A percentile compares a stretch with the other conserved stretches of the same genome.
Evolutionary conservation across 1,140 invertebrate genomes (phyloP).

Genomic region (Bombus haemorrhoidalis): DNA sequence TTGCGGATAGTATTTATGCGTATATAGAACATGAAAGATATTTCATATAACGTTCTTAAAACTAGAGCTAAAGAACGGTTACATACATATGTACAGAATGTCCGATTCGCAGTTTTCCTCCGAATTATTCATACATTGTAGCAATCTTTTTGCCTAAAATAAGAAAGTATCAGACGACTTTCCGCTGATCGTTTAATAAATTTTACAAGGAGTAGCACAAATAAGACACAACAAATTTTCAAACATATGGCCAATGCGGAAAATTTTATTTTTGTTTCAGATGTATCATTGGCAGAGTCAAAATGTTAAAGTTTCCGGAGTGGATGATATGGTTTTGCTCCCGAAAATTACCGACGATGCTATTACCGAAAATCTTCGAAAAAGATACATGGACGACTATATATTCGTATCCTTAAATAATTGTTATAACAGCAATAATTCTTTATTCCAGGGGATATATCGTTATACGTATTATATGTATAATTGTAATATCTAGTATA

Average conservation of each 20-base stretch:
- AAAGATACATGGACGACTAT: conserved; percentile 89
- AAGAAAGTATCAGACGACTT: no score
- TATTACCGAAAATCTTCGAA: conserved; percentile 90
- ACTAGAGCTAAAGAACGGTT: no score
- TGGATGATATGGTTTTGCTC: conserved; percentile 92
- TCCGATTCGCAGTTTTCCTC: no score
- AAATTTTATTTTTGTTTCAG: conserved; percentile 76
- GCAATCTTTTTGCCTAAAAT: no score
- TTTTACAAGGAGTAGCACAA: not conserved
- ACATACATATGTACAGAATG: no score
- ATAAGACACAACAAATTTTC: not conserved
- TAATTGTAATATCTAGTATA: no score
- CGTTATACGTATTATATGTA: no score
- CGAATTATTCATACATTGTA: no score
- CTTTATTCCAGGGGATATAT: not conserved
- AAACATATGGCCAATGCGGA: not conserved
- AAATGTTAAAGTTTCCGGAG: conserved; percentile 89
- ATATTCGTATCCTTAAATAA: conserved; percentile 88
- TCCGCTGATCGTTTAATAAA: no score
- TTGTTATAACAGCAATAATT: not conserved
- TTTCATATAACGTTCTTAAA: no score
- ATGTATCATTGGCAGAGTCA: conserved; percentile 91
- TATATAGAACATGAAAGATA: no score
- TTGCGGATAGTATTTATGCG: no score
- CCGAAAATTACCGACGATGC: conserved; percentile 88